Evolutionary conservation across 2,797 vertebrate species (phyloP), one percentile per base, ranked within the genome.

Genomic region (Myotis planiceps): DNA sequence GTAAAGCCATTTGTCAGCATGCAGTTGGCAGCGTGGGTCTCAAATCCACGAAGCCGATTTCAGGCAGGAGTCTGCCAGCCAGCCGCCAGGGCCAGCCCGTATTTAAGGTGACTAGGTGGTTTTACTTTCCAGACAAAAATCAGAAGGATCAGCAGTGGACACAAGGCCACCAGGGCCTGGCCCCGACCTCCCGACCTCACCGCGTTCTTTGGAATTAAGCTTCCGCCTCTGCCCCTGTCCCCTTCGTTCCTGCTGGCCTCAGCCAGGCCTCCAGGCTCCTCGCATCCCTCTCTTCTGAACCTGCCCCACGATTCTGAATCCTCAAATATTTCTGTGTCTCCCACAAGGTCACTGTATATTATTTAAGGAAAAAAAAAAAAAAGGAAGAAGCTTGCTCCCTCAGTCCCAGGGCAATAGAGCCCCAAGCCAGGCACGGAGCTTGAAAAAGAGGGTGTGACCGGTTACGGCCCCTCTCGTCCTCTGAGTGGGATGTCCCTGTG

Each of bases 71-170:
- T 92, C 74, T 68, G 66, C 66, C 53, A 1, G n/a, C 47, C 13
- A 53, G 80, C 4, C 13, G 16, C 42, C 19, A 9, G 23, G 69
- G 29, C 58, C n/a, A 49, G 60, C 42, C 21, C 27, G 29, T 47
- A 15, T 34, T 92, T 90, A 75, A 39, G 71, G 51, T 53, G 8
- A 47, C 29, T 6, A 16, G 8, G 29, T 25, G 6, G 4, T 55
- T 92, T 85, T 18, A 55, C 55, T 78, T 58, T 86, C 32, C 47
- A 89, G 37, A 55, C 23, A 65, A 90, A 95, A 91, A 23, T 55
- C 49, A 3, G 39, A 71, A 27, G 55, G 47, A 4, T 3, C 29
- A 27, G 55, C 71, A 42, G 55, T 23, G 16, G 10, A 3, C 3
- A 3, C 10, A 12, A 16, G 49, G 37, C 65, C 51, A 27, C 63